Conservation (phyloP, 2,888 invertebrate genomes). For the Alloplasta piceator region DNA sequence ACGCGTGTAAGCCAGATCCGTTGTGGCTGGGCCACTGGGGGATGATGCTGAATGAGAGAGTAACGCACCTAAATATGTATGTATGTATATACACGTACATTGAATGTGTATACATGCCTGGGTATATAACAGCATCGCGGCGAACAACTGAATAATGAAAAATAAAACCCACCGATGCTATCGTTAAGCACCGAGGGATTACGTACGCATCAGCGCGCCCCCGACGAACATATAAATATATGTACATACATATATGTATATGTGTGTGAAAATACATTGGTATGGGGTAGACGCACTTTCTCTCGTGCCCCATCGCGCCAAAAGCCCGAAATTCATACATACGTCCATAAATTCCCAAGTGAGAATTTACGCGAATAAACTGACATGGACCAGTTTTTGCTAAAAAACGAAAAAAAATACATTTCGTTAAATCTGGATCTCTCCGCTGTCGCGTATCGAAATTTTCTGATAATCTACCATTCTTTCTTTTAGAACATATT, state of each 20-base stretch:
- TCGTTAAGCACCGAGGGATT: constrained; percentile 81
- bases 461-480: background rate
- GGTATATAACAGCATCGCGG: constrained; percentile 49
- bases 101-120: background rate
- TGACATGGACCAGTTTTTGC: no score
- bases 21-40: constrained; percentile 60
- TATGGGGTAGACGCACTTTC: constrained; percentile 17
- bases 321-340: background rate
- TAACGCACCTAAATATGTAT: constrained; percentile 22
- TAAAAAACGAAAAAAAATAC: no score
- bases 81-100: constrained; percentile 2
- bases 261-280: no score
- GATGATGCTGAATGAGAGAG: constrained; percentile 50
- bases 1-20: constrained; percentile 78
- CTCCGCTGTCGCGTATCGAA: no score
- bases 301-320: constrained; percentile 1
- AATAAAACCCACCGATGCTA: constrained; percentile 82
- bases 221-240: constrained; percentile 76
- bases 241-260: background rate
- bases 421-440: no score
- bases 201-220: constrained; percentile 81
- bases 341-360: background rate
- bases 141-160: constrained; percentile 83
- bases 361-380: background rate
- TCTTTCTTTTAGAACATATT: no score